A percentile compares a stretch with the other conserved stretches of the same genome.
Evolutionary conservation across 2,888 invertebrate genomes (phyloP).

Genomic region (Apoderus coryli): DNA sequence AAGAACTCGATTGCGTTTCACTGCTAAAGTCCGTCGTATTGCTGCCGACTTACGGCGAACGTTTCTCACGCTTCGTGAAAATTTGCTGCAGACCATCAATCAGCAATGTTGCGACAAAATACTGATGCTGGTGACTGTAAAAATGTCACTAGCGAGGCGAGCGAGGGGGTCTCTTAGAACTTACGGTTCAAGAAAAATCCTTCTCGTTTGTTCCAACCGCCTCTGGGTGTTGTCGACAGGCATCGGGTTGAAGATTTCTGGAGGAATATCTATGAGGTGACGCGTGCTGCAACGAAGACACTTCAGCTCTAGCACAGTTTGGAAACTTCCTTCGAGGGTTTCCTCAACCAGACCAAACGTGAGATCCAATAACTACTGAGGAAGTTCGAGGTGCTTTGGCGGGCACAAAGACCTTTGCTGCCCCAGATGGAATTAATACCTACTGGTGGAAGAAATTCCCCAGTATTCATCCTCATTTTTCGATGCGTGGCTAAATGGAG

Average conservation of each 20-base stretch:
- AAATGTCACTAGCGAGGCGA: constrained; percentile 9
- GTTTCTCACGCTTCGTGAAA: constrained; percentile 5
- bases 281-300: constrained; percentile 3
- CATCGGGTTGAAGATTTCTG: constrained; percentile 6
- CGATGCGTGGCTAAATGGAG: neutral
- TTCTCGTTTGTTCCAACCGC: constrained; percentile 5
- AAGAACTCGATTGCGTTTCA: too few species aligned
- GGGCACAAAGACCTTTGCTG: constrained; percentile 3
- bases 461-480: neutral
- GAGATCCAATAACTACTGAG: neutral
- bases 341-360: neutral
- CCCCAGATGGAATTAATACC: constrained; percentile 2
- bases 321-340: constrained; percentile 5
- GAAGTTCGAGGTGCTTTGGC: neutral
- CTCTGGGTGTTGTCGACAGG: constrained; percentile 5
- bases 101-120: constrained; percentile 7
- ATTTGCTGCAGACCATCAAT: neutral
- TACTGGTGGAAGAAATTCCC: constrained; percentile 1
- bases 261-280: constrained; percentile 6
- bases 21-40: constrained; percentile 1
- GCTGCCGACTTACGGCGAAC: neutral
- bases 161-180: constrained; percentile 5
- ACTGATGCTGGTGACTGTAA: constrained; percentile 7
- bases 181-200: constrained; percentile 2
- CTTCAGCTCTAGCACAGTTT: constrained; percentile 7